These are phyloP conservation scores for Stenodera caucasica DNA, from an alignment of 2,888 invertebrate species.

Conservation along the genomic window DNA sequence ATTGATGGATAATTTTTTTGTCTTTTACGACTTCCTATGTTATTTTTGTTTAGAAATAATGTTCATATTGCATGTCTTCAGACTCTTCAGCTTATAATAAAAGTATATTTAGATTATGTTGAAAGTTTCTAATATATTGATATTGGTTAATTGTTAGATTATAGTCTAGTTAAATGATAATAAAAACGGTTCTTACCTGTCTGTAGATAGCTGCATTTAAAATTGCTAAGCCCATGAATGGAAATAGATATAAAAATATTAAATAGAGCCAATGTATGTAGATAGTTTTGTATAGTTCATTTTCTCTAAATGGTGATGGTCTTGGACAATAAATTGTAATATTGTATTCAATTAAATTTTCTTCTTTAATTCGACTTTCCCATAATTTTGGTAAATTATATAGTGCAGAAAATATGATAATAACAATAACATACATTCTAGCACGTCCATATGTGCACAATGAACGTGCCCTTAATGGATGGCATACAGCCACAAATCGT, in stretches of 20 bases:
- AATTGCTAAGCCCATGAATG: conserved; percentile 83
- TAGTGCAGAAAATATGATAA: conserved; percentile 76
- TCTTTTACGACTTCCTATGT: too few relatives aligned
- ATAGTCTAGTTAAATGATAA: too few relatives aligned
- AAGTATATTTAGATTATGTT: too few relatives aligned
- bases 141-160: too few relatives aligned
- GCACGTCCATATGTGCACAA: conserved; percentile 89
- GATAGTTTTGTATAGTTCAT: conserved; percentile 75
- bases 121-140: too few relatives aligned
- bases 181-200: too few relatives aligned
- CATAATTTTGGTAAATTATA: conserved; percentile 86
- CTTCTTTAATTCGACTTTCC: conserved; percentile 61
- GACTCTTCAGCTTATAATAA: too few relatives aligned
- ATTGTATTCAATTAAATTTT: conserved; percentile 57
- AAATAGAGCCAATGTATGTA: conserved; percentile 96
- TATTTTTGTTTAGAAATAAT: too few relatives aligned
- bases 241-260: conserved; percentile 90
- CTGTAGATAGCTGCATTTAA: conserved; percentile 90
- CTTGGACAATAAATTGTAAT: conserved; percentile 70
- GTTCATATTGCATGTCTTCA: too few relatives aligned
- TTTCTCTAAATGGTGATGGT: conserved; percentile 69
- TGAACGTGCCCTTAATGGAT: conserved; percentile 84
- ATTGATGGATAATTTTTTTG: too few relatives aligned
- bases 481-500: conserved; percentile 92
- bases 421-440: conserved; percentile 79